Percentiles rank a stretch among this genome's conserved stretches.
Conservation (phyloP, 2,888 invertebrate species). For the Nomada ferruginata region DNA sequence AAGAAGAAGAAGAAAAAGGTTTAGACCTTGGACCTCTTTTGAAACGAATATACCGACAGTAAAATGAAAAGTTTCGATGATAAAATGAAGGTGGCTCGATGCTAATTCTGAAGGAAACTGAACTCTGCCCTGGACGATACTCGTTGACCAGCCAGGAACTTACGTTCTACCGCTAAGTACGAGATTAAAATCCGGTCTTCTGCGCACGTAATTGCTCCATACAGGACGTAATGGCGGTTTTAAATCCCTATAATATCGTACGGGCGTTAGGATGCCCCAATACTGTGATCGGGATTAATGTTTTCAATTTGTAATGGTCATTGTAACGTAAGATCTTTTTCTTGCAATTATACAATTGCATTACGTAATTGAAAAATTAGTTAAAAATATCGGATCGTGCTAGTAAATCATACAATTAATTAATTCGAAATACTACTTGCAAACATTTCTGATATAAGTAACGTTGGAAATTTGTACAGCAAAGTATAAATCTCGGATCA, state of each 20-base stretch:
- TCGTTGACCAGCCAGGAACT: conserved; percentile 68
- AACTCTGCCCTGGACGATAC: conserved; percentile 42
- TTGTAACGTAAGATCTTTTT: background rate
- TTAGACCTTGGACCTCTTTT: background rate
- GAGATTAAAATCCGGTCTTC: conserved; percentile 82
- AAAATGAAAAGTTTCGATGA: background rate
- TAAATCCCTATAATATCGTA: conserved; percentile 74
- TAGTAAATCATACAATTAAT: too few species aligned
- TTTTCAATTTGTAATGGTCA: background rate
- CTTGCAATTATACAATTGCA: too few species aligned
- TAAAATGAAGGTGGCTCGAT: background rate
- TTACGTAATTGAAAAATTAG: too few species aligned
- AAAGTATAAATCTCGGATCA: too few species aligned
- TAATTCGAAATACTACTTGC: too few species aligned
- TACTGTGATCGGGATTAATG: background rate
- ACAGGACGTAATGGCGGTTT: conserved; percentile 76
- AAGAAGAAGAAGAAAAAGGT: background rate
- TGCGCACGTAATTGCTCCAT: conserved; percentile 80
- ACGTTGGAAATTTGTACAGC: too few species aligned
- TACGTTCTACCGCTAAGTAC: conserved; percentile 82
- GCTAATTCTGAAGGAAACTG: background rate
- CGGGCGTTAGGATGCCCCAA: conserved; percentile 23
- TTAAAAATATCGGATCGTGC: too few species aligned
- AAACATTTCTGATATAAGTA: too few species aligned
- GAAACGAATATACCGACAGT: background rate